A percentile compares a stretch with the other conserved stretches of the same genome.
Evolutionary conservation across 2,888 invertebrate genomes (phyloP).

Genomic region (Tachina lurida): DNA sequence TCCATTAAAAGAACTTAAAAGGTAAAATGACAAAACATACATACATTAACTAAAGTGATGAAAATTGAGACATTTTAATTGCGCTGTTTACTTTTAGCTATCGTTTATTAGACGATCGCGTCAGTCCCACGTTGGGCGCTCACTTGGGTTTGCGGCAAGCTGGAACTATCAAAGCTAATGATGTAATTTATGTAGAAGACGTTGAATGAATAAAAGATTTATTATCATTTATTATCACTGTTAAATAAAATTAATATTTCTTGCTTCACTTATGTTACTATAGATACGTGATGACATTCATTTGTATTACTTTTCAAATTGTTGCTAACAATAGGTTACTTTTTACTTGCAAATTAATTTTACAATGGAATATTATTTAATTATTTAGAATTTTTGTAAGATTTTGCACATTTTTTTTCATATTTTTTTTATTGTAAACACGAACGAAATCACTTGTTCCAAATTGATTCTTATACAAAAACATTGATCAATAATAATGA

Average conservation of each 20-base stretch:
- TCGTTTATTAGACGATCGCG: conserved; percentile 75
- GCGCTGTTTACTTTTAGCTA: conserved; percentile 69
- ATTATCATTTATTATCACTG: neutral
- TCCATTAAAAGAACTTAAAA: conserved; percentile 87
- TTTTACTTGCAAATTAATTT: conserved; percentile 57
- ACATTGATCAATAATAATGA: neutral
- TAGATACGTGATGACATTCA: conserved; percentile 12
- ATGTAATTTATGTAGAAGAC: conserved; percentile 84
- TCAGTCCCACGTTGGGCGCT: conserved; percentile 84
- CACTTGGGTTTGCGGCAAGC: conserved; percentile 83
- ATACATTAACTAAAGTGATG: neutral
- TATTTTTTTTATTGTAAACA: conserved; percentile 27
- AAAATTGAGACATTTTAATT: neutral
- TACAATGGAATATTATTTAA: conserved; percentile 60
- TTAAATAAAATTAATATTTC: conserved; percentile 26
- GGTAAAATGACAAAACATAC: conserved; percentile 81
- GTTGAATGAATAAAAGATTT: conserved; percentile 16
- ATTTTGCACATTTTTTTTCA: conserved; percentile 43
- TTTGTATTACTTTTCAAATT: conserved; percentile 6
- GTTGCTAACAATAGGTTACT: neutral
- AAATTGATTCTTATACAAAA: conserved; percentile 7
- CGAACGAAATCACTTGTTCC: conserved; percentile 4
- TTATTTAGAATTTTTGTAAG: conserved; percentile 55
- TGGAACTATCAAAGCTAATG: conserved; percentile 83
- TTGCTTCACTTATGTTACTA: neutral